Conservation (phyloP, 2,797 vertebrate genomes). For the Myiothlypis chrysogaster region DNA sequence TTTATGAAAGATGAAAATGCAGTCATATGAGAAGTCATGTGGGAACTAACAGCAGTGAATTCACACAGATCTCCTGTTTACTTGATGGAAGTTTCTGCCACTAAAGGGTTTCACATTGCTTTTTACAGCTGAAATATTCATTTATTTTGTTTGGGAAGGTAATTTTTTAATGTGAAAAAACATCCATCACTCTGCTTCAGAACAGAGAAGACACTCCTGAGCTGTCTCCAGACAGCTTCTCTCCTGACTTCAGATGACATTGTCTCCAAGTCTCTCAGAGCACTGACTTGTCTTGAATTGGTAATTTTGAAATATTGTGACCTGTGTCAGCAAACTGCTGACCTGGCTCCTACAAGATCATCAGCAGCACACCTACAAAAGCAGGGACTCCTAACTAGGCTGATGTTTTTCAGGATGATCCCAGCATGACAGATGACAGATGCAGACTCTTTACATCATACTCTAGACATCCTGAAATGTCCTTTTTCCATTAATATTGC, state of each 20-base stretch:
- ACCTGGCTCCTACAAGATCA: background rate
- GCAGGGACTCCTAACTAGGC: conserved; percentile 9
- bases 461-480: conserved; percentile 8
- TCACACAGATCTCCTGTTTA: conserved; percentile 26
- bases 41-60: conserved; percentile 19
- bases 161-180: background rate
- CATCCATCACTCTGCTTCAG: background rate
- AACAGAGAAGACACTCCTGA: background rate
- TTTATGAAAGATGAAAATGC: conserved; percentile 12
- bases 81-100: background rate
- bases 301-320: conserved; percentile 23
- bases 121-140: conserved; percentile 1
- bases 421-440: background rate
- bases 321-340: conserved; percentile 33
- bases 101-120: background rate
- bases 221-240: background rate
- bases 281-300: background rate
- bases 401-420: conserved; percentile 13
- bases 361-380: background rate
- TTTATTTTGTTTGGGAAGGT: background rate
- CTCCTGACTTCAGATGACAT: background rate
- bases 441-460: background rate
- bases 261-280: background rate
- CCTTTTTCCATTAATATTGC: conserved; percentile 28
- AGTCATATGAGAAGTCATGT: conserved; percentile 48